Evolutionary conservation across 30 jellyfish, hydroid and myxozoan species (phyloP), one percentile per base, ranked within the genome.

Genomic region (Sanderia malayensis): DNA sequence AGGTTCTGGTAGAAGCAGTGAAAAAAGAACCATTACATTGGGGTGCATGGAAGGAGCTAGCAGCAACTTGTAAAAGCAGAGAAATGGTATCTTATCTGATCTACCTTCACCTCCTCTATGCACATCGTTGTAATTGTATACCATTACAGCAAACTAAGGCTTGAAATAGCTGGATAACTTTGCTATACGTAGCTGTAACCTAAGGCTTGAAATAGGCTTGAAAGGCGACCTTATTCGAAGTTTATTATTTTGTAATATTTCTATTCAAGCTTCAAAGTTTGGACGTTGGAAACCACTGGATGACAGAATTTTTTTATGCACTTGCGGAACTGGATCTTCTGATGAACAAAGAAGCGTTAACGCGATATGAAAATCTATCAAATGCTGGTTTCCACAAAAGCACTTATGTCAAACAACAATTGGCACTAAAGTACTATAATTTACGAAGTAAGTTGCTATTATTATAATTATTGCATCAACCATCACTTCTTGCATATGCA

Each of bases 11-110:
- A 34, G 55, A 76, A 57, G 86, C 96, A 4, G 81, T 90, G 2
- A 95, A 90, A 68, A 83, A 53, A 83, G 94, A 83, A 58, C 98
- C 98, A 8, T 61, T 90, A 34, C 76, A 83, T 27, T 90, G 98
- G 98, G 90, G 95, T 6, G 96, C 95, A 24, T 90, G 98, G 98
- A 74, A 83, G 17, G 98, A 90, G 73, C 79, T 90, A 4, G 87
- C 96, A 2, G 45, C 85, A 6, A 69, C 86, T 20, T 90, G 98
- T 47, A 79, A 84, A 70, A 94, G 71, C 59, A 89, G 97, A 46
- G 96, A 89, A 66, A 74, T 71, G n/a, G 97, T 89, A 57, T 17
- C 24, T 19, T 27, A 44, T 58, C 63, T 76, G 28, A 24, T 49
- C 46, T 24, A 90, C 96, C 79, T 90, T 15, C 92, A 79, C n/a